Base-by-base conservation (phyloP, 92 coral and sea anemone species). In the Scolanthus callimorphus region DNA sequence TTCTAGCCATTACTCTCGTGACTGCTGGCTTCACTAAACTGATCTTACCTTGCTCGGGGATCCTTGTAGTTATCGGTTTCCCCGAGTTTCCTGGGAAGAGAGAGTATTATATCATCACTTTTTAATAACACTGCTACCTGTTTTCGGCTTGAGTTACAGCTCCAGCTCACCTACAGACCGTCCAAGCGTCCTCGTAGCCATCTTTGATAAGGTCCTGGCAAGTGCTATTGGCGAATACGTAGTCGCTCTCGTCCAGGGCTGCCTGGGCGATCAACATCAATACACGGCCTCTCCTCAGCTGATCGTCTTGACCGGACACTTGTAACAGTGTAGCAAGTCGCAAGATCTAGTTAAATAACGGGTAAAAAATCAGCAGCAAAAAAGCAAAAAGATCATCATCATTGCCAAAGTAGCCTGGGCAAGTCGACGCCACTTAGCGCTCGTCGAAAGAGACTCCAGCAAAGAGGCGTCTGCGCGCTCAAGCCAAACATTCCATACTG, bases 301-400 rank as follows among this genome's bases (percentile, higher is more conserved):
- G 78, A 52, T 83, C 89, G 17, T 91, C 97, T 37, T 79, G 29
- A 20, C 97, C 97, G 28, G 86, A 91, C 57, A 91, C 85, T 67
- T 91, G 91, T n/a, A 91, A 69, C 31, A 91, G 63, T 37, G 69
- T 69, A 27, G 97, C 91, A 39, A 91, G 74, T 26, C 69, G 91
- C 27, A 91, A 83, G 17, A 91, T 69, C 97, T 91, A 39, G n/a
- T n/a, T n/a, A n/a, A n/a, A n/a, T n/a, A n/a, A n/a, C 20, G 20
- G 22, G 15, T 20, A 37, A 24, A n/a, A n/a, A n/a, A n/a, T n/a
- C n/a, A n/a, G n/a, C n/a, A n/a, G n/a, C n/a, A n/a, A n/a, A n/a
- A n/a, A n/a, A n/a, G n/a, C n/a, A n/a, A n/a, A n/a, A n/a, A n/a
- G n/a, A n/a, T n/a, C n/a, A n/a, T n/a, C n/a, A n/a, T n/a, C n/a